phyloP scores from a whole-genome alignment of 2,797 vertebrate species.

The Xiphophorus birchmanni region DNA sequence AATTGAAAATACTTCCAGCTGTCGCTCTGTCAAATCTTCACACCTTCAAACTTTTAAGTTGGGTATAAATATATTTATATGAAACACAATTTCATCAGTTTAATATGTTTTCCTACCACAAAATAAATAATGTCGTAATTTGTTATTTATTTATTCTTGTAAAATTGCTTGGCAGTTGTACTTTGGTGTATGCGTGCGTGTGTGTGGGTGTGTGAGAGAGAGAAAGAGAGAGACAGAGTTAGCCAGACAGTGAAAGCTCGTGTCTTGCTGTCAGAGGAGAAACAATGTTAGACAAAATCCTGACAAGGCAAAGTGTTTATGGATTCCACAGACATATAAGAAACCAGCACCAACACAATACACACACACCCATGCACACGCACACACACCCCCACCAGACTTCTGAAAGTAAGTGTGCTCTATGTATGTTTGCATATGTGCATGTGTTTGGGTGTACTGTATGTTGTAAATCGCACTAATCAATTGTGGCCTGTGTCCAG shows the following conservation, averaged over 20 bases:
- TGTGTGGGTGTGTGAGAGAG: background rate
- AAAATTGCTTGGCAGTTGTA: background rate
- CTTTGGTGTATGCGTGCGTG: background rate
- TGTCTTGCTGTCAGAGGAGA: slow-evolving; percentile 44
- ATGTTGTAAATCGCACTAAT: slow-evolving; percentile 68
- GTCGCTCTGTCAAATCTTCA: slow-evolving; percentile 12
- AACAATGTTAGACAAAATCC: slow-evolving; percentile 46
- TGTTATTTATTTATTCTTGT: slow-evolving; percentile 1
- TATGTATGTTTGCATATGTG: slow-evolving; percentile 15
- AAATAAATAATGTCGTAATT: slow-evolving; percentile 8
- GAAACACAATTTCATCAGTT: background rate
- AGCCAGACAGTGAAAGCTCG: background rate
- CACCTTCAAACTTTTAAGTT: background rate
- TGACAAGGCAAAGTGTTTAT: slow-evolving; percentile 79
- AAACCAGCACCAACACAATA: slow-evolving; percentile 13
- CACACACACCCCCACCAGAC: slow-evolving; percentile 9
- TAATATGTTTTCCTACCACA: background rate
- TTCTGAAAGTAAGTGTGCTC: slow-evolving; percentile 24
- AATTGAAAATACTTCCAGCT: slow-evolving; percentile 47
- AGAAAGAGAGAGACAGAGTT: background rate
- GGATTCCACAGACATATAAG: slow-evolving; percentile 78
- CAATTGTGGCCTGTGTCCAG: slow-evolving; percentile 72
- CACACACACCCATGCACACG: slow-evolving; percentile 15
- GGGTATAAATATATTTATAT: background rate
- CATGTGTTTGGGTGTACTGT: slow-evolving; percentile 42